Evolutionary conservation across 2,888 invertebrate genomes (phyloP).

Genomic region (Ceriagrion tenellum): DNA sequence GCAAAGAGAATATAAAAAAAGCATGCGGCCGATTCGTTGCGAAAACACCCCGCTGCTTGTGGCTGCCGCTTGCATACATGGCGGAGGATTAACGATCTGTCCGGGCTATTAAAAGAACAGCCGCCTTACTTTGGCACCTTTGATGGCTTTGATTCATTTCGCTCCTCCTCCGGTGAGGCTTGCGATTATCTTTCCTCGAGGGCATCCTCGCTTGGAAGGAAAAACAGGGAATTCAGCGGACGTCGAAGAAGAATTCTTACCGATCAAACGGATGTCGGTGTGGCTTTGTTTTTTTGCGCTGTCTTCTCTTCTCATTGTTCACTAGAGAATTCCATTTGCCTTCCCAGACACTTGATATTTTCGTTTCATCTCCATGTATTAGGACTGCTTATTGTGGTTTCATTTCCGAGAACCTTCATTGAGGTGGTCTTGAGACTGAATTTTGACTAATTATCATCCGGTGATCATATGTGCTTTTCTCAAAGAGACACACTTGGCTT

Average conservation of each 20-base stretch:
- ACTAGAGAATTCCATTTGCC: background rate
- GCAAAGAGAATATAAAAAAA: background rate
- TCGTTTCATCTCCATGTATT: background rate
- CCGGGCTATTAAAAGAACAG: constrained; percentile 32
- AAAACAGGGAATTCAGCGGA: background rate
- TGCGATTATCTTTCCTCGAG: constrained; percentile 15
- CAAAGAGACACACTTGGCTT: background rate
- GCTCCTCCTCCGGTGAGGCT: background rate
- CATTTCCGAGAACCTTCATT: background rate
- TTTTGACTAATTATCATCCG: background rate
- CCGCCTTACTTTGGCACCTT: constrained; percentile 52
- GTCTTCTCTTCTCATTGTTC: background rate
- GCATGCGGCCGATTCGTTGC: background rate
- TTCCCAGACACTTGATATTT: background rate
- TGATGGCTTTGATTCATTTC: constrained; percentile 50
- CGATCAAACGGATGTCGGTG: background rate
- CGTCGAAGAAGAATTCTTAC: background rate
- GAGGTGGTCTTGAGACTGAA: background rate
- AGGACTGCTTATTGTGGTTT: background rate
- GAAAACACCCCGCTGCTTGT: constrained; percentile 28
- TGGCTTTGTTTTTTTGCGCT: background rate
- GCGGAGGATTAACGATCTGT: constrained; percentile 24
- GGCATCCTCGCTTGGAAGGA: background rate
- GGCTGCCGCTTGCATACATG: constrained; percentile 6
- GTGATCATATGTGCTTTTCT: background rate